A percentile compares a stretch with the other conserved stretches of the same genome.
Conservation (phyloP, 2,797 vertebrate genomes). For the Rhincodon typus region DNA sequence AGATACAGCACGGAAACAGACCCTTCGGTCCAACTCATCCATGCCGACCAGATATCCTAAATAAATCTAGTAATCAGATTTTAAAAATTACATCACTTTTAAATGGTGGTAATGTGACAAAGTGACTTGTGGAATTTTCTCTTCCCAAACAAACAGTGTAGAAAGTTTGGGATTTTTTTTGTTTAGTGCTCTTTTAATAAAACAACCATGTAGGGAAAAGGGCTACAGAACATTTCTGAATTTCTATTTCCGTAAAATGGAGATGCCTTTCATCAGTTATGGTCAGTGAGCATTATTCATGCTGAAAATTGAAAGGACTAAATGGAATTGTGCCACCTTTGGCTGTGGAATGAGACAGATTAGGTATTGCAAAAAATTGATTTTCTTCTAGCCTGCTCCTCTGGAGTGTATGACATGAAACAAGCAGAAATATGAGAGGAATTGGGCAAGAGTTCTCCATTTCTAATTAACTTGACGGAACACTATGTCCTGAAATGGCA, state of each 20-base stretch:
- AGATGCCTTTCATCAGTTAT: background rate
- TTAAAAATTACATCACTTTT: background rate
- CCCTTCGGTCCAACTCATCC: no score
- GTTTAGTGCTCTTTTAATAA: background rate
- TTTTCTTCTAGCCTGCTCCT: background rate
- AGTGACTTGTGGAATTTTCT: background rate
- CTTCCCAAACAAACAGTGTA: background rate
- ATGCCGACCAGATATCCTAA: no score
- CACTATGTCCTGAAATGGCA: background rate
- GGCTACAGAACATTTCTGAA: background rate
- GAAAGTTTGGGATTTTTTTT: background rate
- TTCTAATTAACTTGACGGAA: background rate
- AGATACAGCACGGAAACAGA: no score
- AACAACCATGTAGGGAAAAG: background rate
- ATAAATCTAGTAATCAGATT: no score
- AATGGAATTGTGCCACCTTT: background rate
- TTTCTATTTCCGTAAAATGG: background rate
- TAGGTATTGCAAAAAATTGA: background rate
- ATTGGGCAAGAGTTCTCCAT: background rate
- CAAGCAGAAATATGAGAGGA: background rate
- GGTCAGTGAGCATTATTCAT: conserved; percentile 17
- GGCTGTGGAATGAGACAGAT: background rate
- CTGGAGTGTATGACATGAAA: no score
- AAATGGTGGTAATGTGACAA: background rate
- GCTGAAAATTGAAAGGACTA: conserved; percentile 27